Evolutionary conservation across 2,888 invertebrate species (phyloP), one percentile per base, ranked within the genome.

Genomic region (Scaptomyza cyrtandrae): DNA sequence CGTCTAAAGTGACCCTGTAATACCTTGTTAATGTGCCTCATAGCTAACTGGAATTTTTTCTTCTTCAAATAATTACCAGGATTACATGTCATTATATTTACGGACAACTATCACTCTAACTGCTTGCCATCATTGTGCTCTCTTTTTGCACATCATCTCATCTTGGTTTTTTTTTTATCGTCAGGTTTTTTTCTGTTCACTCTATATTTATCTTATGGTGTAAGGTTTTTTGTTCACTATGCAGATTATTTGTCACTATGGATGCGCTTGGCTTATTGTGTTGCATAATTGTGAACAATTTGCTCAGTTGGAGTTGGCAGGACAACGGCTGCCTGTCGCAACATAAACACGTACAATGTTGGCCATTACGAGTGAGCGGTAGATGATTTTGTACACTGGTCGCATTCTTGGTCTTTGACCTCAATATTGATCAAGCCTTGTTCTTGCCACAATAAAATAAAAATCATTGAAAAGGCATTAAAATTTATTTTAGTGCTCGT

Each of bases 401-500:
- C 31, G 27, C 24, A 4, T n/a, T 33, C 24, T 10, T 33, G 33
- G 16, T 29, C 49, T 16, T 41, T 65, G 55, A 37, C 54, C 53
- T 39, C 7, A 55, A 45, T 58, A 78, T 85, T 63, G 86, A 85
- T 82, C 78, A 80, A 66, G 65, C 59, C 76, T 53, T 49, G n/a
- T n/a, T n/a, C 2, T 80, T 56, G 56, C 48, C 46, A 70, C 67
- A 58, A 69, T 61, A 76, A 52, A 24, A 68, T 52, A 65, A 57
- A 69, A 87, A 79, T 77, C 75, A 87, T 89, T 86, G 76, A 80
- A 86, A 82, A 83, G 83, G 59, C 87, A 85, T 88, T 81, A 76
- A 86, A 84, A 78, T 88, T 71, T 86, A 84, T 86, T 84, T 71
- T 61, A 75, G 84, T 67, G 86, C 78, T 83, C 83, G 83, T 83